These are phyloP conservation scores for Andrena chrysosceles DNA, from an alignment of 2,888 invertebrate genomes.

Conservation along the genomic window DNA sequence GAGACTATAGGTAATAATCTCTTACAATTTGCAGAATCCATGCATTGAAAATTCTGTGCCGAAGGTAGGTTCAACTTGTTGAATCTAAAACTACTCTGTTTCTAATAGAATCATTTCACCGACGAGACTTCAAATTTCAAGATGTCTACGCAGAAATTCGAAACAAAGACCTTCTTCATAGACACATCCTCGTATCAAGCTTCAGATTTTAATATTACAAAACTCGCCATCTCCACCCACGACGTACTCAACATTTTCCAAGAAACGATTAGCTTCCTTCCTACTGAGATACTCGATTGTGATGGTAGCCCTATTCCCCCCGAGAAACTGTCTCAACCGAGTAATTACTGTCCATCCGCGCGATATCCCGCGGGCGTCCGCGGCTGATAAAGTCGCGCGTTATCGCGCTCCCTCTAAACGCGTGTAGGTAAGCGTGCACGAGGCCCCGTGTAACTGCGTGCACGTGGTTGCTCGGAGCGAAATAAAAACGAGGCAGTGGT, in stretches of 20 bases:
- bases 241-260: not conserved
- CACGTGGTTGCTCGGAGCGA: constrained; percentile 11
- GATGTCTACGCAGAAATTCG: not conserved
- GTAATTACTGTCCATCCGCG: constrained; percentile 27
- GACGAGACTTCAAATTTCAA: not conserved
- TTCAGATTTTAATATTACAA: not conserved
- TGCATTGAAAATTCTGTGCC: no score
- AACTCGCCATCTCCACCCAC: not conserved
- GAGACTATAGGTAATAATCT: no score
- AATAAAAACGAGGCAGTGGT: constrained; percentile 35
- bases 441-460: not conserved
- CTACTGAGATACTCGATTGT: not conserved
- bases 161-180: not conserved
- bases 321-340: not conserved
- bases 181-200: not conserved
- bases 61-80: no score
- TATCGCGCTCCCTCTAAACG: constrained; percentile 42
- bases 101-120: no score
- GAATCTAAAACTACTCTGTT: no score
- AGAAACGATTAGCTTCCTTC: not conserved
- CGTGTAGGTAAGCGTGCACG: constrained; percentile 18
- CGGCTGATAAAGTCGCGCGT: constrained; percentile 22
- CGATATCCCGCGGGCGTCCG: constrained; percentile 28
- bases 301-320: not conserved
- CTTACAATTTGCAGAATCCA: no score